Base-by-base conservation (phyloP, 64 coral and sea anemone species). In the Stichodactyla mertensii region DNA sequence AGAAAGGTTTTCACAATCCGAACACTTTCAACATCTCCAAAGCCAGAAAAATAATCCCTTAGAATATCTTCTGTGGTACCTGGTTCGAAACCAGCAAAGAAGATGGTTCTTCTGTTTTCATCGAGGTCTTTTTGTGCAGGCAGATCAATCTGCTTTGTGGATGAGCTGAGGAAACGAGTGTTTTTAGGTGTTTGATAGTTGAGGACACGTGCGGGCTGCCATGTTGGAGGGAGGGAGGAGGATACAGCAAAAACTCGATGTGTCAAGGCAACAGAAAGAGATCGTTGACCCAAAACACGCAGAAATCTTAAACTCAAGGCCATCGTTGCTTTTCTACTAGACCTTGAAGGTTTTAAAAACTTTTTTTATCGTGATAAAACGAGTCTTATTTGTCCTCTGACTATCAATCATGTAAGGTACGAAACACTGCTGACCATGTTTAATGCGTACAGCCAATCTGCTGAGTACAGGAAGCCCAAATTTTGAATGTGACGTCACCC, bases 1-100 rank as follows among this genome's bases (percentile, higher is more conserved):
- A 85, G 27, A 20, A 85, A 58, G 14, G 83, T 58, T 55, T 64
- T 85, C 6, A 85, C 31, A 45, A 85, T 62, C 4, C 56, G 83
- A 16, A 85, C 83, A 31, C 56, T 60, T 20, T 85, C 16, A 6
- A 85, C 83, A 4, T 85, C 83, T 12, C 83, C 83, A 85, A 85
- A 85, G 14, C 60, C n/a, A 23, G 55, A 27, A 20, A 85, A 85
- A 12, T 85, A 85, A 19, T 85, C 55, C 56, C 7, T 85, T 64
- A 61, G 2, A 15, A 36, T 52, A 31, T 85, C 83, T 24, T 85
- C 83, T 3, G 55, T 64, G 4, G 83, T 85, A 6, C 56, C 55
- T 61, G 83, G 10, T 45, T 58, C 54, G 16, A 85, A 58, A 10
- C 83, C 83, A 18, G 55, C 83, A 58, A 85, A 8, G 28, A 85